phyloP scores from a whole-genome alignment of 2,888 invertebrate species.

The Epirrhoe alternata region DNA sequence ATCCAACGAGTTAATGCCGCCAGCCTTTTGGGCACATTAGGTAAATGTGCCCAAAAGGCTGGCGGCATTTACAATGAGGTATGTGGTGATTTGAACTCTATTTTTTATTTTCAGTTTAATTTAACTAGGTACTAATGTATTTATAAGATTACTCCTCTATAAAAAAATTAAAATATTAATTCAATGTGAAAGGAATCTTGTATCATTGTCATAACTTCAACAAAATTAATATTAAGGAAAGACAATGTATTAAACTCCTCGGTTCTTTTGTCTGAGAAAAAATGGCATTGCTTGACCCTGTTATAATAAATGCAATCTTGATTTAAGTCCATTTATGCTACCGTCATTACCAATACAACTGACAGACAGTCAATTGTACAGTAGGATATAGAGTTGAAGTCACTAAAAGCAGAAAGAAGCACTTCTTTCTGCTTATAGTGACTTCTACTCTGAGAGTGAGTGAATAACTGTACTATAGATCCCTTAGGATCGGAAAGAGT shows the following conservation, averaged over 20 bases:
- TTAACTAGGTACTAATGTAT: too few species aligned
- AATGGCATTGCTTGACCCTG: constrained; percentile 30
- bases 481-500: too few species aligned
- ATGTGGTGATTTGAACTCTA: too few species aligned
- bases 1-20: too few species aligned
- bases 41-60: too few species aligned
- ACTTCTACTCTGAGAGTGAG: too few species aligned
- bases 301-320: constrained; percentile 39
- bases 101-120: too few species aligned
- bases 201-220: constrained; percentile 1
- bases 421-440: too few species aligned
- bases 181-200: not conserved
- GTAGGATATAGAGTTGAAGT: not conserved
- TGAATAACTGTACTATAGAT: too few species aligned
- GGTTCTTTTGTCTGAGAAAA: constrained; percentile 15
- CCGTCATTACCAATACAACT: constrained; percentile 17
- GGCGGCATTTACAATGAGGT: too few species aligned
- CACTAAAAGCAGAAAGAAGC: not conserved
- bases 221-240: constrained; percentile 16
- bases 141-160: too few species aligned
- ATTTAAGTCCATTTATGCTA: constrained; percentile 21
- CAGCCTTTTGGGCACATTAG: too few species aligned
- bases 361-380: constrained; percentile 21
- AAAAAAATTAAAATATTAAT: not conserved
- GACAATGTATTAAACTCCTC: not conserved